Percentiles rank a stretch among this genome's conserved stretches.
These are phyloP conservation scores for Disparrhopalites patrizii DNA, from an alignment of 2,888 invertebrate species.

Conservation along the genomic window DNA sequence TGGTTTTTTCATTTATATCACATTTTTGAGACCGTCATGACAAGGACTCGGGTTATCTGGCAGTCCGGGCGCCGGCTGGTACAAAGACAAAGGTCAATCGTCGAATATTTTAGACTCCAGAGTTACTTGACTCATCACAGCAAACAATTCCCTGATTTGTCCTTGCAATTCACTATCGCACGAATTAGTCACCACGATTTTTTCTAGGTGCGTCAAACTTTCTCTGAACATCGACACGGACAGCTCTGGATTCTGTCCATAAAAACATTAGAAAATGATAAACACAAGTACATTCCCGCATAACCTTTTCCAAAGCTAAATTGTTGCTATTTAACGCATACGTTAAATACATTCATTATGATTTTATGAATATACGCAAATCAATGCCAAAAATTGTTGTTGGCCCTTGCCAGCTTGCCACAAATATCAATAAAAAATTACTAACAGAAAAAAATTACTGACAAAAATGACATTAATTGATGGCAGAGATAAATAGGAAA, in stretches of 20 bases:
- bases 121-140: not conserved
- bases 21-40: too few relatives aligned
- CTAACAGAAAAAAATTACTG: not conserved
- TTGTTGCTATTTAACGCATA: too few relatives aligned
- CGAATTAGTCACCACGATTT: constrained; percentile 1
- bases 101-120: not conserved
- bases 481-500: not conserved
- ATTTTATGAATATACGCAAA: too few relatives aligned
- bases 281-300: too few relatives aligned
- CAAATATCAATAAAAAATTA: not conserved
- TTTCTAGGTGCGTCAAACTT: not conserved
- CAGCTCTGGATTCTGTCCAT: constrained; percentile 13
- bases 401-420: too few relatives aligned
- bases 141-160: not conserved
- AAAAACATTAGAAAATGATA: too few relatives aligned
- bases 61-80: too few relatives aligned
- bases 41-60: too few relatives aligned
- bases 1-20: too few relatives aligned
- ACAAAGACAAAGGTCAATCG: not conserved
- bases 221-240: not conserved
- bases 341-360: too few relatives aligned
- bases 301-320: too few relatives aligned
- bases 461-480: not conserved
- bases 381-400: too few relatives aligned
- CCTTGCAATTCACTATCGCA: not conserved